Conservation (phyloP, 2,888 invertebrate species). For the Formica aserva region DNA sequence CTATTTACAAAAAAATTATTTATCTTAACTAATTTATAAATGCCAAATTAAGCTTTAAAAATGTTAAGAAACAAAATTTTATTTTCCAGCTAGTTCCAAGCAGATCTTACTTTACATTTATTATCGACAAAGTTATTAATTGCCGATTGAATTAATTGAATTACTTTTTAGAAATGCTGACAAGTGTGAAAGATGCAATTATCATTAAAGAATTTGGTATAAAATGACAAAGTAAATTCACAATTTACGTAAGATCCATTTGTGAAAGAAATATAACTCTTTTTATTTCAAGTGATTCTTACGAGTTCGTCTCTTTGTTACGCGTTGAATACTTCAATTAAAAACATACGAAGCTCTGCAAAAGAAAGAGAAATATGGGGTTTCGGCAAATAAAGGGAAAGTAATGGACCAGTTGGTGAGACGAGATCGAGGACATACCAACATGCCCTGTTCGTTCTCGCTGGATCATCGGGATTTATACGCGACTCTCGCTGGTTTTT, state of each 20-base stretch:
- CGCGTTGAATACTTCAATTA: background rate
- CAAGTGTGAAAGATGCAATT: background rate
- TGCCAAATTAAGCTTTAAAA: background rate
- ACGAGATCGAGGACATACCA: conserved; percentile 38
- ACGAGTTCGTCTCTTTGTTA: background rate
- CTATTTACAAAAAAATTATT: background rate
- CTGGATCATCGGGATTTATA: conserved; percentile 42
- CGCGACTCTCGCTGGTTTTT: conserved; percentile 75
- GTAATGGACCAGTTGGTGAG: conserved; percentile 12
- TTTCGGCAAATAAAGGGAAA: conserved; percentile 35
- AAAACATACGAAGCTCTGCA: background rate
- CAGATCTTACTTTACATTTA: background rate
- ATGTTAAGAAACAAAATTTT: background rate
- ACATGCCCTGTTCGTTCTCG: conserved; percentile 25
- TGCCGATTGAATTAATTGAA: background rate
- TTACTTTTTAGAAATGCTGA: background rate
- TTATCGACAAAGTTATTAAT: background rate
- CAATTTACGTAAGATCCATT: background rate
- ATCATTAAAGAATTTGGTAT: background rate
- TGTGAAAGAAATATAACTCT: background rate
- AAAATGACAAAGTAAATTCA: background rate
- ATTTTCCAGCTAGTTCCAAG: background rate
- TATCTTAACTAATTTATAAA: conserved; percentile 1
- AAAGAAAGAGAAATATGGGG: conserved; percentile 8
- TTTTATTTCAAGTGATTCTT: background rate